Evolutionary conservation across 2,113 vertebrate genomes (phyloP), one percentile per base, ranked within the genome.

Genomic region (Melanotaenia duboulayi): DNA sequence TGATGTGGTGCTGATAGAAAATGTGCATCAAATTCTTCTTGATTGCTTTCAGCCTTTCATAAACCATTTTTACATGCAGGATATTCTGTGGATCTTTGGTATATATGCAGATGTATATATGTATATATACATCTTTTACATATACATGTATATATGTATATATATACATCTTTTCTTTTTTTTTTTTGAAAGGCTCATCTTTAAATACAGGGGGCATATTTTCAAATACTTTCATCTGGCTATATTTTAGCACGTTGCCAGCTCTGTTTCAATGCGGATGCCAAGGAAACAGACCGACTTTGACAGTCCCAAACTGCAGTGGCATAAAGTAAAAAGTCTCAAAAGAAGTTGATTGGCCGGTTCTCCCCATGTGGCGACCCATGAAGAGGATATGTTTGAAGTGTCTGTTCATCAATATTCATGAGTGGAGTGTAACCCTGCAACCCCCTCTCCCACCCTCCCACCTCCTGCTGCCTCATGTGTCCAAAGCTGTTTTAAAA

Each of bases 401-500:
- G 82, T 84, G 63, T 77, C 59, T 74, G 11, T 32, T 87, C 65
- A 82, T 93, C 83, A 91, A 93, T 93, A 93, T 93, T 91, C 88
- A 93, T 81, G 79, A 54, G 39, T 1, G 11, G 67, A 75, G 69
- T 81, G 61, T 84, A 51, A 51, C 22, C 71, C 61, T 42, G 48
- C 70, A 35, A 1, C 51, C 63, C 63, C 60, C 32, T 35, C 62
- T 28, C 20, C 37, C 11, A 12, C 58, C 63, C 35, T 62, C 54
- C 78, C 78, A 62, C 56, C 85, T 77, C 74, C 76, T 55, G 71
- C 77, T 74, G 62, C 79, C 74, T 74, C 59, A 70, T 85, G 84
- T 86, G 87, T 88, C 89, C 87, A 84, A 87, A 87, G 89, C 85
- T 86, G 84, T 79, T 87, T 92, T 91, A 88, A 91, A 91, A 92